These are phyloP conservation scores for Aphaenogaster ashmeadi DNA, from an alignment of 1,140 invertebrate genomes.

Conservation along the genomic window DNA sequence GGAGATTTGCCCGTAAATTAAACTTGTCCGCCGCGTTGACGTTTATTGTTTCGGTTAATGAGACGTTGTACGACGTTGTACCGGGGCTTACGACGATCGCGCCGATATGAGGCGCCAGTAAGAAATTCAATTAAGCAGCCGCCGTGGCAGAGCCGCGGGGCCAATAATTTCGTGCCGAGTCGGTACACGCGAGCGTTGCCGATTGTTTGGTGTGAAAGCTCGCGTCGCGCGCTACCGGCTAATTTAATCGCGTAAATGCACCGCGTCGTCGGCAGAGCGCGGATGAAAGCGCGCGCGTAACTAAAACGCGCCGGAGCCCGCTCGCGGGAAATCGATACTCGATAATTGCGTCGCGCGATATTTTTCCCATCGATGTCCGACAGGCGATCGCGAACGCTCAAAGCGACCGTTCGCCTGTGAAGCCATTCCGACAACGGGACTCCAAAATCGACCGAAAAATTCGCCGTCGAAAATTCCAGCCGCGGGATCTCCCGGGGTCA, in stretches of 20 bases:
- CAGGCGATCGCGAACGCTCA: slow-evolving; percentile 9
- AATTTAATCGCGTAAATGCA: slow-evolving; percentile 46
- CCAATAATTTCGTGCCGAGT: slow-evolving; percentile 33
- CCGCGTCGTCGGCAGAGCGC: background rate
- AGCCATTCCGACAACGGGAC: background rate
- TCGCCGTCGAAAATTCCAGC: background rate
- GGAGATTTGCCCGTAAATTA: slow-evolving; percentile 8
- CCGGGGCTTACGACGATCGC: background rate
- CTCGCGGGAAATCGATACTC: slow-evolving; percentile 36
- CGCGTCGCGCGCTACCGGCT: slow-evolving; percentile 1
- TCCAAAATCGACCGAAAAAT: slow-evolving; percentile 4
- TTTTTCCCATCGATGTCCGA: background rate
- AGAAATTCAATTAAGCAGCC: slow-evolving; percentile 53
- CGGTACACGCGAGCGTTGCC: background rate
- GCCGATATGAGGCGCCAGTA: slow-evolving; percentile 42
- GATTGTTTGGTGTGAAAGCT: slow-evolving; percentile 44
- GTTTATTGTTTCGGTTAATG: slow-evolving; percentile 64
- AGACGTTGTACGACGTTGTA: slow-evolving; percentile 42
- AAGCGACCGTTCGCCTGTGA: background rate
- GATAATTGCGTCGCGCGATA: slow-evolving; percentile 13
- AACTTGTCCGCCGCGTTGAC: slow-evolving; percentile 35
- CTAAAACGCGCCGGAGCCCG: slow-evolving; percentile 2
- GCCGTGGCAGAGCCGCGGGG: background rate
- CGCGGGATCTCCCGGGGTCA: background rate
- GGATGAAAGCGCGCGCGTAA: background rate